Evolutionary conservation across 2,113 vertebrate genomes (phyloP), one percentile per base, ranked within the genome.

Genomic region (Oceanodroma tethys): DNA sequence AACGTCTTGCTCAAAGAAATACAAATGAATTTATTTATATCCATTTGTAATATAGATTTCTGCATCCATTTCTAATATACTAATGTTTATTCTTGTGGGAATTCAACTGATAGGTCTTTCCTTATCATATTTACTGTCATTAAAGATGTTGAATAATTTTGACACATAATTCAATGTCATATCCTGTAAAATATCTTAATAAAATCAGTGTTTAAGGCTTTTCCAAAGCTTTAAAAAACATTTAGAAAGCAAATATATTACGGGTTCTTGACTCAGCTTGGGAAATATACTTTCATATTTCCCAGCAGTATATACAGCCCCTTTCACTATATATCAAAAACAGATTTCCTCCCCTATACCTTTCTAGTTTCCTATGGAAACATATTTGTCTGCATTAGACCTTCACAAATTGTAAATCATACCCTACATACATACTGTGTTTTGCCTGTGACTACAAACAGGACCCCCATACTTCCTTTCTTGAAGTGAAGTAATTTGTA

Each of bases 1-100:
- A 97, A 97, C 93, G 95, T 97, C 73, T 94, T 97, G 86, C 86
- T 97, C 93, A 95, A 97, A 98, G 88, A 97, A 98, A 95, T 95
- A 97, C 91, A 95, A 97, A 96, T 93, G 47, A 96, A 95, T 97
- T 73, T 95, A 94, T 96, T 96, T 97, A 95, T 96, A 95, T 74
- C 81, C 75, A 93, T 97, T 97, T 96, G 86, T 95, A 96, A 89
- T 94, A 97, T 95, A 73, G 96, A 97, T 97, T 96, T 95, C 89
- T 92, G 43, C 81, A 95, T 96, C 67, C 90, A 85, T 94, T 68
- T 88, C 56, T 80, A 80, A 93, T 90, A 88, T 56, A 81, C 9
- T 88, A 83, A 88, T 71, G 59, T 92, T 96, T 95, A 84, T 88
- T 95, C 52, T 88, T 90, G 14, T 58, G 78, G 32, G 62, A 66